Evolutionary conservation across 1,140 invertebrate species (phyloP).

Genomic region (Pseudomyrmex pallidus): DNA sequence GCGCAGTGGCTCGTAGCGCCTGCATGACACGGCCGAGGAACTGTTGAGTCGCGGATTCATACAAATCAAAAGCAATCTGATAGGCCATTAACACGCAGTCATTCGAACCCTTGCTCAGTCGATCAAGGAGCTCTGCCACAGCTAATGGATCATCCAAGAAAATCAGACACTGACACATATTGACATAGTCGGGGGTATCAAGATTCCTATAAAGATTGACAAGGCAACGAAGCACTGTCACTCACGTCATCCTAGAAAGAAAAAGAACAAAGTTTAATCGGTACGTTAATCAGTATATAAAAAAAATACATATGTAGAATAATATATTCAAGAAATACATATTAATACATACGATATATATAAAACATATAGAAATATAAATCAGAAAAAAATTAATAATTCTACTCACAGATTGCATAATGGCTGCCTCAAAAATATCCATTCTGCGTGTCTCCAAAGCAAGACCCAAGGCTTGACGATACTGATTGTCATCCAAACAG

Average conservation of each 20-base stretch:
- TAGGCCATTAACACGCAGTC: slow-evolving; percentile 95
- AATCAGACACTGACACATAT: slow-evolving; percentile 98
- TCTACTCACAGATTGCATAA: slow-evolving; percentile 91
- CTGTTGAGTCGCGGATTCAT: slow-evolving; percentile 99
- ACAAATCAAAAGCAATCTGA: slow-evolving; percentile 99
- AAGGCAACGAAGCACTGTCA: slow-evolving; percentile 94
- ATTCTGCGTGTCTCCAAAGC: slow-evolving; percentile 97
- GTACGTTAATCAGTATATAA: no score
- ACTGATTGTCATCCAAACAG: slow-evolving; percentile 97
- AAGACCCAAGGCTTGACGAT: slow-evolving; percentile 96
- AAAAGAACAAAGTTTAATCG: slow-evolving; percentile 34
- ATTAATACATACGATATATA: background rate
- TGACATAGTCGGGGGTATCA: slow-evolving; percentile 96
- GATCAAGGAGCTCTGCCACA: slow-evolving; percentile 96
- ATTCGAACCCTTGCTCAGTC: slow-evolving; percentile 92
- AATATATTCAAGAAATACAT: background rate
- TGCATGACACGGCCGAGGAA: slow-evolving; percentile 96
- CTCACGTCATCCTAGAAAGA: slow-evolving; percentile 91
- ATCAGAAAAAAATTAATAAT: slow-evolving; percentile 25
- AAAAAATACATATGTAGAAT: background rate
- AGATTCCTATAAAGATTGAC: slow-evolving; percentile 95
- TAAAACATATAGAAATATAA: background rate
- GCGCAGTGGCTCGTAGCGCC: slow-evolving; percentile 92
- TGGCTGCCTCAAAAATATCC: slow-evolving; percentile 97
- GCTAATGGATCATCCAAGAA: slow-evolving; percentile 97